phyloP scores from a whole-genome alignment of 2,888 invertebrate genomes.

The Limnephilus auricula region DNA sequence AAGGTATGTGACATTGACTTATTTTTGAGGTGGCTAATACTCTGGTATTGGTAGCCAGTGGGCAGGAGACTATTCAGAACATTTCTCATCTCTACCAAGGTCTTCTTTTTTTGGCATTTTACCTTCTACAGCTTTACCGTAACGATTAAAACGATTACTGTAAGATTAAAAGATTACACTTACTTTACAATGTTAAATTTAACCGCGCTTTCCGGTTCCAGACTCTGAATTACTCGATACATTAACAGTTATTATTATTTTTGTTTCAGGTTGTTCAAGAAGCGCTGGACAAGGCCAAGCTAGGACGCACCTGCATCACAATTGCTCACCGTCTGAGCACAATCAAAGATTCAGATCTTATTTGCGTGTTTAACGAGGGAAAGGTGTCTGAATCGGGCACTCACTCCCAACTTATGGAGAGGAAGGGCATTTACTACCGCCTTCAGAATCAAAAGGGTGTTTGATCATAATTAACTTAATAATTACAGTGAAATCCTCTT shows the following conservation, averaged over 20 bases:
- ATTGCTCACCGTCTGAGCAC: constrained; percentile 93
- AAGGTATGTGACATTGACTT: constrained; percentile 75
- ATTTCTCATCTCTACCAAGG: too few species aligned
- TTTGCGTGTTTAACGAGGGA: constrained; percentile 85
- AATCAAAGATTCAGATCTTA: constrained; percentile 87
- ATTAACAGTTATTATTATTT: too few species aligned
- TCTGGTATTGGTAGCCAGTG: too few species aligned
- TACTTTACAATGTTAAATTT: too few species aligned
- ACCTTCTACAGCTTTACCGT: too few species aligned
- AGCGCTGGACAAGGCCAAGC: constrained; percentile 88
- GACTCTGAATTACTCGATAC: too few species aligned
- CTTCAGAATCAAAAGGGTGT: constrained; percentile 70
- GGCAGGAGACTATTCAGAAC: too few species aligned
- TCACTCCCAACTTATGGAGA: constrained; percentile 81
- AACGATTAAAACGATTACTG: too few species aligned
- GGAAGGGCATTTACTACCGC: constrained; percentile 82
- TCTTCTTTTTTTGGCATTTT: too few species aligned
- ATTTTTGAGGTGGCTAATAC: not conserved
- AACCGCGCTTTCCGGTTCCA: too few species aligned
- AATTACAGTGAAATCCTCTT: too few species aligned
- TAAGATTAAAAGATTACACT: too few species aligned
- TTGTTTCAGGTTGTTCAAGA: constrained; percentile 86
- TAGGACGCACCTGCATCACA: constrained; percentile 89
- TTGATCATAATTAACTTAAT: not conserved
- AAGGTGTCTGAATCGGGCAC: constrained; percentile 84